These are phyloP conservation scores for Intellagama lesueurii DNA, from an alignment of 2,797 vertebrate species.

Conservation along the genomic window DNA sequence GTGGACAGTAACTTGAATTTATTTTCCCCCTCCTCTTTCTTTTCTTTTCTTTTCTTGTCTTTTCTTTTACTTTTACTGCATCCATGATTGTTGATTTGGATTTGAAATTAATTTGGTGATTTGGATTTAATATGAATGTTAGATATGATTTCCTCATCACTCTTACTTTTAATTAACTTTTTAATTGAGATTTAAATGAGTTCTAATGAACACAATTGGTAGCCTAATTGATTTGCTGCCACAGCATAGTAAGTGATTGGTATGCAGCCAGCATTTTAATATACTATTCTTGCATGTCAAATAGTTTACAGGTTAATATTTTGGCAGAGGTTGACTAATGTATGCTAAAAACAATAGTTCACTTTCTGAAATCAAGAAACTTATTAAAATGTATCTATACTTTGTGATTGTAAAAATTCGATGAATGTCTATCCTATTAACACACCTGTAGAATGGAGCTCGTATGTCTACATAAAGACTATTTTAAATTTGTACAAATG, in stretches of 20 bases:
- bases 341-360: slow-evolving; percentile 67
- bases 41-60: not conserved
- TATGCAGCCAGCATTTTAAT: slow-evolving; percentile 70
- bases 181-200: slow-evolving; percentile 83
- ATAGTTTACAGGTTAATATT: slow-evolving; percentile 76
- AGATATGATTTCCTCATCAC: slow-evolving; percentile 79
- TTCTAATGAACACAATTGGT: slow-evolving; percentile 83
- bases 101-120: slow-evolving; percentile 78
- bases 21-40: no score
- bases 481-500: not conserved
- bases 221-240: slow-evolving; percentile 82
- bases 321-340: slow-evolving; percentile 71
- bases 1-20: not conserved
- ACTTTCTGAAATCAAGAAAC: slow-evolving; percentile 46
- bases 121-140: slow-evolving; percentile 80
- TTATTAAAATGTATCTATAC: not conserved
- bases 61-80: slow-evolving; percentile 25
- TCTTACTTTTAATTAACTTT: slow-evolving; percentile 84
- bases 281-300: slow-evolving; percentile 60
- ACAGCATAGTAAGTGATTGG: slow-evolving; percentile 71
- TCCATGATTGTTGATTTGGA: slow-evolving; percentile 69
- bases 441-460: rapidly evolving
- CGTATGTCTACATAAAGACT: not conserved
- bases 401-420: slow-evolving; percentile 33
- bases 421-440: slow-evolving; percentile 2